Percentiles rank a stretch among this genome's conserved stretches.
phyloP scores from a whole-genome alignment of 2,113 vertebrate genomes.

The Vidua macroura region DNA sequence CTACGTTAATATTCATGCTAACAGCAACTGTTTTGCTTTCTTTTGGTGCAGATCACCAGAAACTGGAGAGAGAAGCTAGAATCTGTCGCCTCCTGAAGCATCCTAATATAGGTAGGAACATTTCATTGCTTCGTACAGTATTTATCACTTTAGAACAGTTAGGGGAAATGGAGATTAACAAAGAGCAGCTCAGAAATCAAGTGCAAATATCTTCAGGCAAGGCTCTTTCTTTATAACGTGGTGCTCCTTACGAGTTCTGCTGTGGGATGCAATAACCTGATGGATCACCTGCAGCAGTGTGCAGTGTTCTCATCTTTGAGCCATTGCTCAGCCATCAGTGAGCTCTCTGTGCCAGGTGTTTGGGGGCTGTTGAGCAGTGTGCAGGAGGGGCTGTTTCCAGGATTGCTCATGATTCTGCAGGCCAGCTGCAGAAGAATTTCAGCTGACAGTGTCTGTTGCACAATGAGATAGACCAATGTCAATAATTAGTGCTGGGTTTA shows the following conservation, averaged over 20 bases:
- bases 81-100: constrained; percentile 94
- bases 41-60: constrained; percentile 86
- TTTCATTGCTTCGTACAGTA: not conserved
- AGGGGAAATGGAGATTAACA: not conserved
- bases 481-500: not conserved
- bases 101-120: constrained; percentile 86
- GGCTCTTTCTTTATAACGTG: not conserved
- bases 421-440: not conserved
- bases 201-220: not conserved
- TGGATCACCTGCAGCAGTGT: not conserved
- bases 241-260: not conserved
- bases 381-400: constrained; percentile 21
- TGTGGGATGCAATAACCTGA: not conserved
- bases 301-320: not conserved
- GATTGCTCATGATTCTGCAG: not conserved
- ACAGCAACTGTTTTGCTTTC: not conserved
- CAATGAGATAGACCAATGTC: not conserved
- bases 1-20: not conserved
- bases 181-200: not conserved
- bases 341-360: not conserved
- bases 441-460: not conserved
- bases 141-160: not conserved
- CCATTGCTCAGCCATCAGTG: not conserved
- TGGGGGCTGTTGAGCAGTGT: not conserved
- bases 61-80: constrained; percentile 91